These are phyloP conservation scores for Caenorhabditis uteleia DNA, from an alignment of 2,888 invertebrate species.

Conservation along the genomic window DNA sequence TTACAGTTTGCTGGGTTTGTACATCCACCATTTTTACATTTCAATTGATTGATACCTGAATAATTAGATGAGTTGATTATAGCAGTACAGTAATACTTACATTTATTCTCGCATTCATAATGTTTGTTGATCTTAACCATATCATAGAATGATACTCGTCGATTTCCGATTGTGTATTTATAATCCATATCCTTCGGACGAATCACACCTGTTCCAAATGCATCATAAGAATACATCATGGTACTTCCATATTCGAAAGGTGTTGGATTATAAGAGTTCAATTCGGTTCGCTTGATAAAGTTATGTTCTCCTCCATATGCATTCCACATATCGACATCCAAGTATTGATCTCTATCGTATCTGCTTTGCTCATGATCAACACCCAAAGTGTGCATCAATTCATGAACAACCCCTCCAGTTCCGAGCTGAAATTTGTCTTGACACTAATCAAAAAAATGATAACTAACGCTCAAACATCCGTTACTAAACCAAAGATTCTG, in stretches of 20 bases:
- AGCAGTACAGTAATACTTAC: too few relatives aligned
- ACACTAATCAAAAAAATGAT: too few relatives aligned
- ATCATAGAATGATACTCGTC: constrained; percentile 55
- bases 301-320: not conserved
- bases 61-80: too few relatives aligned
- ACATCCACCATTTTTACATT: not conserved
- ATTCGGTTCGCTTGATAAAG: not conserved
- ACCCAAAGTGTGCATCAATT: constrained; percentile 62
- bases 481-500: too few relatives aligned
- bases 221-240: constrained; percentile 45
- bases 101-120: constrained; percentile 57
- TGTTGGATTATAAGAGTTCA: not conserved
- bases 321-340: constrained; percentile 24
- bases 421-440: too few relatives aligned
- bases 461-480: too few relatives aligned
- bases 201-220: constrained; percentile 45
- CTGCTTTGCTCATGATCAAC: constrained; percentile 58
- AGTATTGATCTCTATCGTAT: constrained; percentile 31
- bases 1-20: not conserved
- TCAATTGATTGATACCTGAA: not conserved
- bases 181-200: constrained; percentile 41
- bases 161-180: constrained; percentile 52
- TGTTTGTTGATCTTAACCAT: constrained; percentile 63
- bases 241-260: constrained; percentile 63
- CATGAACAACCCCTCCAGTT: constrained; percentile 34